Conservation (phyloP, 2,888 invertebrate genomes). For the Mythimna ferrago region DNA sequence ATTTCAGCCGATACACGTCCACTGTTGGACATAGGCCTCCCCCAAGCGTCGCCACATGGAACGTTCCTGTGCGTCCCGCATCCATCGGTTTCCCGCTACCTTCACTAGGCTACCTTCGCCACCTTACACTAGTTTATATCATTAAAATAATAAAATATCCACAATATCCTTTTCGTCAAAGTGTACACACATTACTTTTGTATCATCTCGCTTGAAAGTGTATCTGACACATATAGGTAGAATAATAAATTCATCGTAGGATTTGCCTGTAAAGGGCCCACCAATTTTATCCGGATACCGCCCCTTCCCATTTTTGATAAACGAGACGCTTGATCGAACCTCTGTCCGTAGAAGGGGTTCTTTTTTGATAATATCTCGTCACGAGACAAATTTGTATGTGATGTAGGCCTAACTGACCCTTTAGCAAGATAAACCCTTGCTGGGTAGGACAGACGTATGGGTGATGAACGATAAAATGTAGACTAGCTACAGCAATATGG, state of each 20-base stretch:
- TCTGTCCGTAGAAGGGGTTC: conserved; percentile 75
- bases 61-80: too few species aligned
- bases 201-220: conserved; percentile 51
- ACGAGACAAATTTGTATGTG: conserved; percentile 86
- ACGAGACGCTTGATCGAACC: conserved; percentile 83
- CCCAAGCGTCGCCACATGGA: too few species aligned
- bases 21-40: too few species aligned
- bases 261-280: conserved; percentile 71
- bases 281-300: conserved; percentile 72
- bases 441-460: conserved; percentile 61
- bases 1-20: too few species aligned
- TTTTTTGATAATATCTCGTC: conserved; percentile 86
- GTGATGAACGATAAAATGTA: conserved; percentile 35
- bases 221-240: conserved; percentile 63
- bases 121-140: too few species aligned
- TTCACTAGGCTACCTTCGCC: too few species aligned
- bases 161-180: conserved; percentile 4
- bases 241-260: conserved; percentile 73
- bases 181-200: conserved; percentile 47
- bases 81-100: too few species aligned
- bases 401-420: conserved; percentile 74
- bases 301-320: conserved; percentile 84
- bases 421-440: conserved; percentile 71
- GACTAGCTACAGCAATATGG: conserved; percentile 3
- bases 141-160: too few species aligned